These are phyloP conservation scores for Neelides sp. DNA, from an alignment of 1,140 invertebrate genomes.

Conservation along the genomic window DNA sequence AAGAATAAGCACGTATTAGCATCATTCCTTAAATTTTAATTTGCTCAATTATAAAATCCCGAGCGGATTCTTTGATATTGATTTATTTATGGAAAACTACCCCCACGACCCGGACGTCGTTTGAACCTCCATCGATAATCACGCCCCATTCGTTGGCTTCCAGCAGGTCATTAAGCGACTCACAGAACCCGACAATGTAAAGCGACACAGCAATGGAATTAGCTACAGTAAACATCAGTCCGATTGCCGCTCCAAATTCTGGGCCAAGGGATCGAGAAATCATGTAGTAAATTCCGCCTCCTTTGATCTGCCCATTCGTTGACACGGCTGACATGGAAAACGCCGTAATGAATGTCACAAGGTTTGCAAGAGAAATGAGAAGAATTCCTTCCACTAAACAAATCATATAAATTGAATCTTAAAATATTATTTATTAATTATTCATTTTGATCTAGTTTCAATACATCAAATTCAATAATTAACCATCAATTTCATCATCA, in stretches of 20 bases:
- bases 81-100: constrained; percentile 28
- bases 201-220: constrained; percentile 51
- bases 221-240: constrained; percentile 50
- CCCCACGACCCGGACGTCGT: constrained; percentile 39
- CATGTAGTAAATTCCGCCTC: constrained; percentile 49
- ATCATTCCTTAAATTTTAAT: constrained; percentile 3
- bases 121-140: constrained; percentile 35
- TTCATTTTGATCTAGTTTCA: no score
- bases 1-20: neutral
- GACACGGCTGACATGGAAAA: constrained; percentile 55
- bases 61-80: neutral
- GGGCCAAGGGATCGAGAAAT: constrained; percentile 51
- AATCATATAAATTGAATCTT: constrained; percentile 2
- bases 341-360: constrained; percentile 46
- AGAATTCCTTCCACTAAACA: constrained; percentile 35
- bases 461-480: constrained; percentile 11
- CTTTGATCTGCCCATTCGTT: constrained; percentile 45
- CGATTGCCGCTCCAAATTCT: constrained; percentile 53
- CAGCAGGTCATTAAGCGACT: constrained; percentile 43
- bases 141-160: constrained; percentile 16
- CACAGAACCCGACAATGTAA: constrained; percentile 52
- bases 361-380: constrained; percentile 41
- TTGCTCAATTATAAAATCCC: constrained; percentile 2
- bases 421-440: no score
- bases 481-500: neutral